Conservation (phyloP, 35 echinoderm and acorn worm species). For the Strongylocentrotus purpuratus region DNA sequence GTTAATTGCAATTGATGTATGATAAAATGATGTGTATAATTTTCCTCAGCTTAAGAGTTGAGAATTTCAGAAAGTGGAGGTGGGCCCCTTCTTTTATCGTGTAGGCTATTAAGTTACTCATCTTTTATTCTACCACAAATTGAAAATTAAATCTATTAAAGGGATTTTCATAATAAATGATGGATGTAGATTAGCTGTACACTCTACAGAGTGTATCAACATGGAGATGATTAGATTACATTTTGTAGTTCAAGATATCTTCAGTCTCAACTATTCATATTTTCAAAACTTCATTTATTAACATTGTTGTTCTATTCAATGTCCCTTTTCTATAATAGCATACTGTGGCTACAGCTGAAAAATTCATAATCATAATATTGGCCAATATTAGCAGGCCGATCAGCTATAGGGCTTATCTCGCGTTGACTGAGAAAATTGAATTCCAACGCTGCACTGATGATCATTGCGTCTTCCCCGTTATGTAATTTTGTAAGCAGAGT, state of each 20-base stretch:
- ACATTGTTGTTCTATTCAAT: not conserved
- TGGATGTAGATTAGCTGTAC: not conserved
- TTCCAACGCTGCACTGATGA: conserved; percentile 6
- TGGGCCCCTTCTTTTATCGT: no score
- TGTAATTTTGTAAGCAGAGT: conserved; percentile 25
- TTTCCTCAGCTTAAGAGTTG: no score
- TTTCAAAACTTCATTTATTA: not conserved
- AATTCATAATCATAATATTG: conserved; percentile 42
- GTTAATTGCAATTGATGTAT: no score
- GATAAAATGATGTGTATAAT: no score
- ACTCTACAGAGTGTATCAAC: not conserved
- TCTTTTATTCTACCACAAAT: no score
- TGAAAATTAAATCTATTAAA: no score
- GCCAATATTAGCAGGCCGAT: conserved; percentile 16
- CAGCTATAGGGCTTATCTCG: not conserved
- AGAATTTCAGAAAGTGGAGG: no score
- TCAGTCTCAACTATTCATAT: not conserved
- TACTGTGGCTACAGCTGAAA: not conserved
- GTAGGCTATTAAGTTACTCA: no score
- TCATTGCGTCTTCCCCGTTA: not conserved
- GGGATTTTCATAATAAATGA: no score
- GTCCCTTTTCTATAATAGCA: not conserved
- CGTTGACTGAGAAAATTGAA: conserved; percentile 19
- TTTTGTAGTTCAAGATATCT: not conserved
- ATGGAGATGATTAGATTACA: not conserved